Conservation (phyloP, 1,140 invertebrate species). For the Drosophila varians region DNA sequence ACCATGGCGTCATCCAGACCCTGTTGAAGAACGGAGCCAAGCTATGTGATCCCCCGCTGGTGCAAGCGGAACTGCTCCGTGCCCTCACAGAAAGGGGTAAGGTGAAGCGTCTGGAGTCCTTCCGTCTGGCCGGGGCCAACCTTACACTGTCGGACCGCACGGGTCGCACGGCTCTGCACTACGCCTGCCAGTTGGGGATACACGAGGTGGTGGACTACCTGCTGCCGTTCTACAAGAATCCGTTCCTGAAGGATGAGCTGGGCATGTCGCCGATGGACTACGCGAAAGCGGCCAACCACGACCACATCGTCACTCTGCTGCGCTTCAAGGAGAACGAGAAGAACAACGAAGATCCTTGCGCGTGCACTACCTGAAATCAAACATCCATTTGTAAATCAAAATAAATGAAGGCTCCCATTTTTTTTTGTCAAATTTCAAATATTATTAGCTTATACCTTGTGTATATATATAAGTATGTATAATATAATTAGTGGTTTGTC, state of each 20-base stretch:
- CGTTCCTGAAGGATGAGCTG: constrained; percentile 79
- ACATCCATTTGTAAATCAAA: neutral
- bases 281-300: constrained; percentile 73
- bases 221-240: constrained; percentile 82
- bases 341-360: constrained; percentile 1
- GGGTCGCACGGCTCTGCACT: constrained; percentile 87
- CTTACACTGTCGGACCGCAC: constrained; percentile 85
- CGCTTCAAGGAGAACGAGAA: constrained; percentile 31
- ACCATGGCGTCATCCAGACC: constrained; percentile 86
- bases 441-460: constrained; percentile 77
- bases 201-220: constrained; percentile 82
- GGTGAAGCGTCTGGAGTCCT: constrained; percentile 86
- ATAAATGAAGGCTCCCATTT: neutral
- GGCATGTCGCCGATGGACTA: constrained; percentile 84
- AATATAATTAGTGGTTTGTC: constrained; percentile 72
- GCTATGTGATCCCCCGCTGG: constrained; percentile 83
- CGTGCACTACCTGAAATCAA: constrained; percentile 17
- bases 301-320: constrained; percentile 37
- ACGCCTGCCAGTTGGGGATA: constrained; percentile 85
- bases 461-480: constrained; percentile 54
- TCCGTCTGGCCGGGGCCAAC: constrained; percentile 86
- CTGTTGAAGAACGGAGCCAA: constrained; percentile 87
- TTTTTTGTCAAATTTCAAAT: constrained; percentile 72
- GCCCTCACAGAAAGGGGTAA: constrained; percentile 86
- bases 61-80: constrained; percentile 86